A percentile compares a stretch with the other conserved stretches of the same genome.
These are phyloP conservation scores for Aricia artaxerxes DNA, from an alignment of 2,888 invertebrate species.

Conservation along the genomic window DNA sequence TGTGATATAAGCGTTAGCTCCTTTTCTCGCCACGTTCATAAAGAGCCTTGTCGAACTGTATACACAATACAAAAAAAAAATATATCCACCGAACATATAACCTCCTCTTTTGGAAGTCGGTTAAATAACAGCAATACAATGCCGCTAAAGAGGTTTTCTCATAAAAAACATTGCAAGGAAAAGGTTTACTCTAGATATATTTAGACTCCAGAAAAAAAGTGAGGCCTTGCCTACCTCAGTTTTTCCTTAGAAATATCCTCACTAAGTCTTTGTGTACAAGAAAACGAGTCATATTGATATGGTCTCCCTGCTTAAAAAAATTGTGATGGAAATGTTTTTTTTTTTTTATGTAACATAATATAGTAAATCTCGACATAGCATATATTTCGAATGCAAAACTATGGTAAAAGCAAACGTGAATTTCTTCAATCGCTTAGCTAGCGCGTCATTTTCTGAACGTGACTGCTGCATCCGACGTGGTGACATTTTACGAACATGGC, in stretches of 20 bases:
- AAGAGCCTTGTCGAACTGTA: too few relatives aligned
- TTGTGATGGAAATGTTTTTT: not conserved
- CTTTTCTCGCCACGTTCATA: too few relatives aligned
- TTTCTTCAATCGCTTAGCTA: slow-evolving; percentile 1
- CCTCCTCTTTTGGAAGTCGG: too few relatives aligned
- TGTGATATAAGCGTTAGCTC: too few relatives aligned
- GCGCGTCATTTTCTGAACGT: not conserved
- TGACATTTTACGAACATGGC: not conserved
- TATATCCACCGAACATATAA: too few relatives aligned
- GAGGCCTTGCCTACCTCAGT: not conserved
- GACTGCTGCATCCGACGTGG: slow-evolving; percentile 7
- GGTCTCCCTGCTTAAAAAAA: not conserved
- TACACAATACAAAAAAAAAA: too few relatives aligned
- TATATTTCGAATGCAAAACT: not conserved
- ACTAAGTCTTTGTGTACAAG: not conserved
- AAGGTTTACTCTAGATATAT: too few relatives aligned
- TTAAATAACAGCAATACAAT: too few relatives aligned
- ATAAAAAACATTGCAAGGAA: not conserved
- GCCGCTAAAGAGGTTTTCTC: too few relatives aligned
- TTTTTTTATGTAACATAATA: not conserved
- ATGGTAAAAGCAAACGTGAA: not conserved
- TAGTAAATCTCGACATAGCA: not conserved
- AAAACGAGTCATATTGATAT: not conserved
- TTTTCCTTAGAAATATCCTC: not conserved
- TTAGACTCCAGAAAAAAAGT: not conserved